Evolutionary conservation across 2,888 invertebrate species (phyloP), one percentile per base, ranked within the genome.

Genomic region (Psylliodes chrysocephalus): DNA sequence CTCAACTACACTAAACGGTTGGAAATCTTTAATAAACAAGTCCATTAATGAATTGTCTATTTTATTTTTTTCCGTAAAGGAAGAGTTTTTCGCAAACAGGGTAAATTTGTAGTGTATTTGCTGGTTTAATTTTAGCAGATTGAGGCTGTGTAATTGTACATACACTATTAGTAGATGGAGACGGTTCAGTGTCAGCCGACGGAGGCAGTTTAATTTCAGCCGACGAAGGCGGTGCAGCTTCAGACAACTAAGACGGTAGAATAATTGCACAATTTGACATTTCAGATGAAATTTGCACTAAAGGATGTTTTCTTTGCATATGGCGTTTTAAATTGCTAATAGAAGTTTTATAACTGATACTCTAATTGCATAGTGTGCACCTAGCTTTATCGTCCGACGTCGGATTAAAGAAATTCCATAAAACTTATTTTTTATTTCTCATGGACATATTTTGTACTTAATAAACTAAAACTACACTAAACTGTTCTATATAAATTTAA

Each of bases 21-120:
- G 67, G 42, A 53, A 66, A 18, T 60, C 52, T 1, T 12, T 0
- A n/a, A 28, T 28, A 8, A 28, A 28, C 8, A 28, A 28, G 4
- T 8, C 28, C 28, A 28, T 6, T 28, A 28, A 28, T 6, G 4
- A 4, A 6, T 4, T 8, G 8, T 28, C 28, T 6, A 28, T 28
- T 28, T 28, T 28, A 28, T 28, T 28, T 28, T 28, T 28, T 28
- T 28, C 8, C 5, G 28, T 28, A 28, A 28, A 28, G 8, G 28
- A 6, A 28, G 28, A 28, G 28, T 6, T 28, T 28, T 28, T 28
- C 8, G 4, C 8, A 6, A 6, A 8, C 4, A 28, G 5, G 4
- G 8, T 28, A 28, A 6, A 6, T 28, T 28, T 28, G 8, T 28
- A 8, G 28, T 28, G 5, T 28, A 28, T 28, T 4, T 28, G 8